These are phyloP conservation scores for Congeria kusceri DNA, from an alignment of 2,888 invertebrate genomes.

Conservation along the genomic window DNA sequence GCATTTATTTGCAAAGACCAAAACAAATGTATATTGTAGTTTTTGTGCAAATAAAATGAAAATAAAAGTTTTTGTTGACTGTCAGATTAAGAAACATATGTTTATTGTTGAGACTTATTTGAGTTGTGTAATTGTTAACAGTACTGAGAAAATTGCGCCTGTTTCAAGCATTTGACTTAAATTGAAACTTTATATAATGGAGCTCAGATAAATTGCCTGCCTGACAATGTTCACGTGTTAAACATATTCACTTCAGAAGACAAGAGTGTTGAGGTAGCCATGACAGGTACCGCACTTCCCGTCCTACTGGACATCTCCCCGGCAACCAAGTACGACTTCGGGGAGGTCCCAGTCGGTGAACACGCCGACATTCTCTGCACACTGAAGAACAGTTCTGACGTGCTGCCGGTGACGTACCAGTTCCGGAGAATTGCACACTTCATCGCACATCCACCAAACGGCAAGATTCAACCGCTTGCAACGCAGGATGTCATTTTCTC, in stretches of 20 bases:
- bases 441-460: slow-evolving; percentile 80
- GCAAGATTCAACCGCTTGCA: slow-evolving; percentile 81
- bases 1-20: too few species aligned
- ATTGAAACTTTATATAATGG: too few species aligned
- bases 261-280: slow-evolving; percentile 81
- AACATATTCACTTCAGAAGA: slow-evolving; percentile 54
- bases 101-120: too few species aligned
- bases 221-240: not conserved
- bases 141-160: too few species aligned
- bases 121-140: too few species aligned
- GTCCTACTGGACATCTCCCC: slow-evolving; percentile 82
- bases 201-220: not conserved
- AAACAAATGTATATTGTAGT: too few species aligned
- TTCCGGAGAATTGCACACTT: slow-evolving; percentile 85
- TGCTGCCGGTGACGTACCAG: slow-evolving; percentile 81
- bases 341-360: slow-evolving; percentile 82
- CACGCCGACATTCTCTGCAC: slow-evolving; percentile 81
- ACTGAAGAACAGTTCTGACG: slow-evolving; percentile 81
- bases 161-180: too few species aligned
- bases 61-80: too few species aligned
- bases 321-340: slow-evolving; percentile 81
- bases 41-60: too few species aligned
- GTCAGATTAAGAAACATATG: too few species aligned
- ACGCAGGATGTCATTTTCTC: slow-evolving; percentile 83
- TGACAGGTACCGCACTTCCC: slow-evolving; percentile 85